Conservation (phyloP, 1,140 invertebrate species). For the Drosophila nigromelanica region DNA sequence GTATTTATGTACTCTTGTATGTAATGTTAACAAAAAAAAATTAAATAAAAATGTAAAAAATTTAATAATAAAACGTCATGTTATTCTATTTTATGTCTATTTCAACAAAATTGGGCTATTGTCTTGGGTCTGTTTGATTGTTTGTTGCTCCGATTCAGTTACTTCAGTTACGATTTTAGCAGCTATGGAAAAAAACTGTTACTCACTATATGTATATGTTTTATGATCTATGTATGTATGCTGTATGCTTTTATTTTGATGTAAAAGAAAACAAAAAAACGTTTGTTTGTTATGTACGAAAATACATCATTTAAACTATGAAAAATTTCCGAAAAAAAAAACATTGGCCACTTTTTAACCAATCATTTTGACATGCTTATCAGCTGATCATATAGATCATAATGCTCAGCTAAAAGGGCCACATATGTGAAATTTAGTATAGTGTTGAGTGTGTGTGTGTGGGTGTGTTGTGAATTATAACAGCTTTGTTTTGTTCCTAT, state of each 20-base stretch:
- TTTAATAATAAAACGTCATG: constrained; percentile 43
- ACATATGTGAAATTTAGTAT: constrained; percentile 22
- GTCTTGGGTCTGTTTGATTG: constrained; percentile 74
- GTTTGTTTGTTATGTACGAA: constrained; percentile 13
- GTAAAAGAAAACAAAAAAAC: constrained; percentile 5
- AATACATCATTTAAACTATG: constrained; percentile 12
- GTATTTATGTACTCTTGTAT: constrained; percentile 30
- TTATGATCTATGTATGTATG: constrained; percentile 12
- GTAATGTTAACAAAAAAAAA: constrained; percentile 46
- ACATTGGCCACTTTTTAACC: not conserved
- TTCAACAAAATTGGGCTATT: constrained; percentile 75
- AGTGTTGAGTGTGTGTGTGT: constrained; percentile 1
- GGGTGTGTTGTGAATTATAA: constrained; percentile 25
- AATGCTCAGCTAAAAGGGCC: not conserved
- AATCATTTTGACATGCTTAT: not conserved
- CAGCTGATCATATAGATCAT: not conserved
- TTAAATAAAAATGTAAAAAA: constrained; percentile 27
- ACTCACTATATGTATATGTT: constrained; percentile 20
- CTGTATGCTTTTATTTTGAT: not conserved
- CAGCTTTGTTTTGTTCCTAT: constrained; percentile 35
- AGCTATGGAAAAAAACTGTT: constrained; percentile 54
- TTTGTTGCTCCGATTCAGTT: constrained; percentile 78
- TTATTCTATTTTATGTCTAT: constrained; percentile 29
- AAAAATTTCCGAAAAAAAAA: not conserved
- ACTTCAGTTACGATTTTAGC: constrained; percentile 61